Percentiles rank a stretch among this genome's conserved stretches.
These are phyloP conservation scores for Leptonema lineaticorne DNA, from an alignment of 1,140 invertebrate species.

Conservation along the genomic window DNA sequence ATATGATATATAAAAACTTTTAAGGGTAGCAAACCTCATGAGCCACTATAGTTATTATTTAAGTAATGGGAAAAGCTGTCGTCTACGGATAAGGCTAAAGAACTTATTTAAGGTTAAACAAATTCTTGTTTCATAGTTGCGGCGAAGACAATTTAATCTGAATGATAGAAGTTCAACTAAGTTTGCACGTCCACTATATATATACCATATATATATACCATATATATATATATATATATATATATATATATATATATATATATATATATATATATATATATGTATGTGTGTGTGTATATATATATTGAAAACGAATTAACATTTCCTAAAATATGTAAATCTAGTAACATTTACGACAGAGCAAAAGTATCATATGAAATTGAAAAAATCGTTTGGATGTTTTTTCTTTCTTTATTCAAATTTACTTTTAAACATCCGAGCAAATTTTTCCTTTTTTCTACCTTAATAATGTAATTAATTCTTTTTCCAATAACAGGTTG, in stretches of 20 bases:
- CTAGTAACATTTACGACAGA: too few relatives aligned
- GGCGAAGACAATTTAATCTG: conserved; percentile 12
- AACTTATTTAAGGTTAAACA: conserved; percentile 5
- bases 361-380: too few relatives aligned
- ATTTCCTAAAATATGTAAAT: too few relatives aligned
- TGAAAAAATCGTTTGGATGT: too few relatives aligned
- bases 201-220: too few relatives aligned
- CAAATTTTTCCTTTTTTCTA: too few relatives aligned
- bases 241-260: background rate
- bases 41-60: background rate
- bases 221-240: background rate
- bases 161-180: background rate
- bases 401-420: too few relatives aligned
- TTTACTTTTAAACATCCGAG: too few relatives aligned
- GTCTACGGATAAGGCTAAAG: background rate
- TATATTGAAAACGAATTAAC: background rate
- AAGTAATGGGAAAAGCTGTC: background rate
- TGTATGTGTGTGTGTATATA: background rate
- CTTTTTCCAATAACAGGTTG: too few relatives aligned
- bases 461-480: too few relatives aligned
- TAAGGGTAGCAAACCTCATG: conserved; percentile 3
- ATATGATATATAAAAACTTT: too few relatives aligned
- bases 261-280: background rate
- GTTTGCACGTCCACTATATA: too few relatives aligned
- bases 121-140: background rate